phyloP scores from a whole-genome alignment of 2,113 vertebrate genomes.

The Ptilonorhynchus violaceus region DNA sequence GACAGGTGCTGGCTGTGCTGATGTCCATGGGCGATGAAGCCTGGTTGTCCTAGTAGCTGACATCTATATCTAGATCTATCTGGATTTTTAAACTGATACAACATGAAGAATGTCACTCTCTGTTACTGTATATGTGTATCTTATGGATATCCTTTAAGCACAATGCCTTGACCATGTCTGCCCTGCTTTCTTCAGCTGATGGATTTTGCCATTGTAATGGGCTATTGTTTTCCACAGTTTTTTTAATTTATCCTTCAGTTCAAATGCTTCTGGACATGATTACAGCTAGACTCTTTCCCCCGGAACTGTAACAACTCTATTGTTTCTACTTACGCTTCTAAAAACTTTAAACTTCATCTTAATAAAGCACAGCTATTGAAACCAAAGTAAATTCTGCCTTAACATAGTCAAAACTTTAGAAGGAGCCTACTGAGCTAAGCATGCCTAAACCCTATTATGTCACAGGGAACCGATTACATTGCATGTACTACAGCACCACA shows the following conservation, averaged over 20 bases:
- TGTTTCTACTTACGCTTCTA: background rate
- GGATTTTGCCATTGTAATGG: background rate
- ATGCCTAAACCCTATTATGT: background rate
- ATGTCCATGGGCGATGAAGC: conserved; percentile 75
- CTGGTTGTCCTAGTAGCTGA: conserved; percentile 74
- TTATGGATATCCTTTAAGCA: conserved; percentile 64
- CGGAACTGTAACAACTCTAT: background rate
- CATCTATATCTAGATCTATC: conserved; percentile 79
- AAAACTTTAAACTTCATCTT: background rate
- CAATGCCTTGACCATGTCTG: conserved; percentile 52
- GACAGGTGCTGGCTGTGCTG: conserved; percentile 78
- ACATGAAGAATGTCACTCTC: conserved; percentile 79
- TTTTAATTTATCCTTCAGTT: conserved; percentile 30
- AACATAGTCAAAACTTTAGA: background rate
- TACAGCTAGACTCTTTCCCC: background rate
- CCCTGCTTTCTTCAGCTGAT: conserved; percentile 40
- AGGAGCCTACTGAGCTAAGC: background rate
- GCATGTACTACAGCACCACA: background rate
- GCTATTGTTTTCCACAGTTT: background rate
- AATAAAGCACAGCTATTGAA: background rate
- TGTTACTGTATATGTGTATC: conserved; percentile 59
- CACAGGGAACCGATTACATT: background rate
- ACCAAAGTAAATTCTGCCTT: background rate
- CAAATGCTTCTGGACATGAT: conserved; percentile 35
- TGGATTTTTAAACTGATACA: conserved; percentile 72